Evolutionary conservation across 2,113 vertebrate species (phyloP), one percentile per base, ranked within the genome.

Genomic region (Daphoenositta chrysoptera): DNA sequence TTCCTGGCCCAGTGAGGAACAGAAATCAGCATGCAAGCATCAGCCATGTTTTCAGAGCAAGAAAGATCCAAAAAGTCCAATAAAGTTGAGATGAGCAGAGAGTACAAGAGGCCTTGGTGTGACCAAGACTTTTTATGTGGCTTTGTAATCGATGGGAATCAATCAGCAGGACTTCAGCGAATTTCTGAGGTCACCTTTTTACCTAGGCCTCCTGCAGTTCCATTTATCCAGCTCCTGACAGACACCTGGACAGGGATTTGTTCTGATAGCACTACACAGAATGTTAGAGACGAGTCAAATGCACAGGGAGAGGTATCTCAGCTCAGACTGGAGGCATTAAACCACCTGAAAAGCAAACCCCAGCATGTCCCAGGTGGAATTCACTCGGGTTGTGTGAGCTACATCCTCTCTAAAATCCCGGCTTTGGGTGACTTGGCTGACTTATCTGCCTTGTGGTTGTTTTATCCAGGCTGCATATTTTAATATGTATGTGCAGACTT

Each of bases 311-410:
- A 58, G 33, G 33, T 3, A n/a, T 0, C 45, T 72, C 35, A 53
- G 51, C 60, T 83, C 57, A 68, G 30, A 69, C 14, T 61, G 26
- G 28, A 65, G 40, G 40, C 24, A 64, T 17, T 64, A 48, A 82
- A 85, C 6, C 16, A 47, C 19, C 28, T 68, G 35, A 39, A 47
- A 73, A 75, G 21, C 61, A 90, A 94, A 75, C 0, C 22, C 9
- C 40, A 45, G n/a, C 56, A 40, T 13, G 7, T 71, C 30, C 10
- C 6, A 15, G 11, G 26, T 68, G 33, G 56, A 72, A 94, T 71
- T 73, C 42, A 37, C 30, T 45, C 0, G 0, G 7, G 14, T 2
- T n/a, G 3, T 39, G 6, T 30, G 31, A 87, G 16, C 12, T 33
- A 19, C 35, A 60, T 35, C 53, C 18, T 60, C 30, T 82, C 65